Base-by-base conservation (phyloP, 2,888 invertebrate species). In the Podabrus alpinus region DNA sequence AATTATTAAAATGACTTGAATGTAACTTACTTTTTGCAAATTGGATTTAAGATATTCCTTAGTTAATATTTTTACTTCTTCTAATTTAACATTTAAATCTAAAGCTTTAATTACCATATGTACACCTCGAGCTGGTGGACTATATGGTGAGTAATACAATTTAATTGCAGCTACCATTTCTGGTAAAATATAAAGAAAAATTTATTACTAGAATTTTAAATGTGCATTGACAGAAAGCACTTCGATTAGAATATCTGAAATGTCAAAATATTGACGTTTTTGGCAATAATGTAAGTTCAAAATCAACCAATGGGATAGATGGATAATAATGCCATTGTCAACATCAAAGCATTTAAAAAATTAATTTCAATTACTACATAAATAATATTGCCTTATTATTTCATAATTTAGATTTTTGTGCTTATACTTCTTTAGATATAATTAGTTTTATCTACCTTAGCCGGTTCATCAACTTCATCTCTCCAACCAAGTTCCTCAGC, bases 41-140 rank as follows among this genome's bases (percentile, higher is more conserved):
- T 88, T 88, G 1, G 88, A 87, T 10, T 81, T 84, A 9, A 86
- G 73, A 74, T 89, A 86, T 10, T 87, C 86, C 19, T 82, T 84
- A 1, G 83, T 77, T 69, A 86, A 84, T n/a, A 91, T 81, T 81
- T 91, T 88, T 13, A 90, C 84, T 68, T 86, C 85, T 71, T 87
- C 86, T 71, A 89, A 86, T 11, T 89, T 84, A 11, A 90, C 74
- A 24, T 88, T 83, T 15, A 90, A 80, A 3, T 86, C 85, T n/a
- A 91, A 84, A 25, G 87, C 79, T 9, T 87, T 85, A 0, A 90
- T 89, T 1, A 90, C 88, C 87, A 91, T 89, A 81, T 88, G 80
- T 0, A 88, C 89, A 72, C 90, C 89, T 71, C 91, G 85, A 9
- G 89, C 90, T 0, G 90, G 90, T 1, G 91, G 91, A 15, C 91